These are phyloP conservation scores for Anthophora plumipes DNA, from an alignment of 2,888 invertebrate species.

Conservation along the genomic window DNA sequence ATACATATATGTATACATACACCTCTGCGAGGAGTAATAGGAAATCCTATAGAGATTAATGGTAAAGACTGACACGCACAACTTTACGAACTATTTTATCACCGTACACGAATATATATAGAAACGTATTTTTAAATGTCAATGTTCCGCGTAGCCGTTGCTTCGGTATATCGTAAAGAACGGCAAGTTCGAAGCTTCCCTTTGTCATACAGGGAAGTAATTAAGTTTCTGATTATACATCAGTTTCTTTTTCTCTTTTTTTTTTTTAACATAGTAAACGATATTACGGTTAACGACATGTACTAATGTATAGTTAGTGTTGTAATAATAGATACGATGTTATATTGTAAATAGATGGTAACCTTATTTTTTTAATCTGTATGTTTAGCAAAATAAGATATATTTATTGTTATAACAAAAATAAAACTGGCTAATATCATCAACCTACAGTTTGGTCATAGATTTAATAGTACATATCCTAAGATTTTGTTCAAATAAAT, in stretches of 20 bases:
- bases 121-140: conserved; percentile 3
- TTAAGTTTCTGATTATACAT: conserved; percentile 8
- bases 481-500: conserved; percentile 22
- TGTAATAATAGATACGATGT: conserved; percentile 21
- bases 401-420: conserved; percentile 53
- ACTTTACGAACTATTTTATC: conserved; percentile 20
- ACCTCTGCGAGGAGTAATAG: conserved; percentile 13
- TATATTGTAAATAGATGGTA: conserved; percentile 53
- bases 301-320: conserved; percentile 28
- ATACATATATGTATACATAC: not conserved
- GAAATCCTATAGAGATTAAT: conserved; percentile 46
- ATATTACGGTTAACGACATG: conserved; percentile 29
- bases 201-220: conserved; percentile 16
- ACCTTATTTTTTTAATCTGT: conserved; percentile 47
- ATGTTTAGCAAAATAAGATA: conserved; percentile 31
- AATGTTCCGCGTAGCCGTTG: not conserved
- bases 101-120: not conserved
- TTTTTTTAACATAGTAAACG: conserved; percentile 6
- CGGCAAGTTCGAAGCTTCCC: not conserved
- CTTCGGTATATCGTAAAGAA: conserved; percentile 4
- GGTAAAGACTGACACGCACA: conserved; percentile 65
- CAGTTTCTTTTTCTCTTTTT: too few species aligned
- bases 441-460: not conserved
- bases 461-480: conserved; percentile 1
- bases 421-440: conserved; percentile 15